Conservation (phyloP, 2,113 vertebrate species). For the Platysteira castanea region DNA sequence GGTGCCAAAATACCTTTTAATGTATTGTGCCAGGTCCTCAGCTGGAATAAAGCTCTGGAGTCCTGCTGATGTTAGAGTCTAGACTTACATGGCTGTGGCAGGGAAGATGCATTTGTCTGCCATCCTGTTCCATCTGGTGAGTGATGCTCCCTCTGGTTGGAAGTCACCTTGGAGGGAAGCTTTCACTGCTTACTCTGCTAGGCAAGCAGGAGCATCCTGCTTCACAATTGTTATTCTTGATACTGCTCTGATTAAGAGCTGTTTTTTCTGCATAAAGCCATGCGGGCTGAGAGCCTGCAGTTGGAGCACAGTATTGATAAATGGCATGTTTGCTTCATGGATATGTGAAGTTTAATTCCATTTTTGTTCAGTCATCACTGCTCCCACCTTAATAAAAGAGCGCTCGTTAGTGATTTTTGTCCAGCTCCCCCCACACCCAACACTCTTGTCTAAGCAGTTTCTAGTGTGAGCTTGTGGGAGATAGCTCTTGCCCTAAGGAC, state of each 20-base stretch:
- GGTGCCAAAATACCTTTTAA: neutral
- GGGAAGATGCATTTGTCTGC: neutral
- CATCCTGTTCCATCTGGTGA: neutral
- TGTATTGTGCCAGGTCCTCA: neutral
- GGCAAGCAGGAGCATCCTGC: neutral
- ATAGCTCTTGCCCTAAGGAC: neutral
- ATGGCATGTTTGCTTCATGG: neutral
- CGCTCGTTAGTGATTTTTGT: neutral
- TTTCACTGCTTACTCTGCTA: neutral
- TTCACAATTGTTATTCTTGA: neutral
- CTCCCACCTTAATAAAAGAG: neutral
- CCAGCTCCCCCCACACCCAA: neutral
- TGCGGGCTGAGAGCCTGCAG: neutral
- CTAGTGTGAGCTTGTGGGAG: neutral
- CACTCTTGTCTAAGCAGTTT: neutral
- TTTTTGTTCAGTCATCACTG: neutral
- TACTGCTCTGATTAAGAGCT: neutral
- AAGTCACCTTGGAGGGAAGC: slow-evolving; percentile 44
- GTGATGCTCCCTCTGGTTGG: neutral
- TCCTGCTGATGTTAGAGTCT: neutral
- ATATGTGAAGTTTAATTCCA: neutral
- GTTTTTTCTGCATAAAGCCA: neutral
- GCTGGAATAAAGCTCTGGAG: neutral
- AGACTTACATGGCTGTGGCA: neutral
- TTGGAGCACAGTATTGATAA: neutral